These are phyloP conservation scores for Hermaeophaga mercurialis DNA, from an alignment of 2,888 invertebrate genomes.

Conservation along the genomic window DNA sequence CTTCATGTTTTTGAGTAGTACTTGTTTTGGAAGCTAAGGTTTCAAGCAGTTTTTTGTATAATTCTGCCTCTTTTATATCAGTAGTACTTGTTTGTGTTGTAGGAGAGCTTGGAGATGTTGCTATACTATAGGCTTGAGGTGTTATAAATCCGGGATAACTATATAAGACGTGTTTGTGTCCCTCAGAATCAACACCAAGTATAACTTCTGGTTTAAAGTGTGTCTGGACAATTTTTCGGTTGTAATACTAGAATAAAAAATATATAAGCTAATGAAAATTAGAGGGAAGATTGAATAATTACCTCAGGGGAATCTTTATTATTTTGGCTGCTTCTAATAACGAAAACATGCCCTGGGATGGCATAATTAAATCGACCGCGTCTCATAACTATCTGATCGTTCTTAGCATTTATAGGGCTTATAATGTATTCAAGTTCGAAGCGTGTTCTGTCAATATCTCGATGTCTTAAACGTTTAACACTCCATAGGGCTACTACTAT, in stretches of 20 bases:
- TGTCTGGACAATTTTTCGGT: conserved; percentile 31
- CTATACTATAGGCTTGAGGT: conserved; percentile 22
- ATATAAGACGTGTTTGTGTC: conserved; percentile 45
- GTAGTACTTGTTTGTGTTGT: conserved; percentile 26
- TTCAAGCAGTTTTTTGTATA: conserved; percentile 48
- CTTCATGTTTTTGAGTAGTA: conserved; percentile 28
- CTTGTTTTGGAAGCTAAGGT: conserved; percentile 43
- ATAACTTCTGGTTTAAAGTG: conserved; percentile 36
- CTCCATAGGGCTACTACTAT: conserved; percentile 69
- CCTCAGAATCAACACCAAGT: conserved; percentile 42
- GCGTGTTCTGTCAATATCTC: conserved; percentile 60
- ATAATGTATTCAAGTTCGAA: conserved; percentile 74
- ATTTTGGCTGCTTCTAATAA: conserved; percentile 57
- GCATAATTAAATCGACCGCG: conserved; percentile 59
- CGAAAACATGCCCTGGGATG: conserved; percentile 67
- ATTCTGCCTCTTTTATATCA: conserved; percentile 44
- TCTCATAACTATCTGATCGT: conserved; percentile 53
- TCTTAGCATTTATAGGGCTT: conserved; percentile 60
- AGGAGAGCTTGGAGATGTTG: not conserved
- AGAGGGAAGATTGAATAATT: not conserved
- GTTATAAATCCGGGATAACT: conserved; percentile 43
- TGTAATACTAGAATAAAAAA: conserved; percentile 25
- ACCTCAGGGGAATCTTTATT: conserved; percentile 20
- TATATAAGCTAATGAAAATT: not conserved
- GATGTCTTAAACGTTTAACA: conserved; percentile 70